Conservation (phyloP, 1,140 invertebrate species). For the Drosophila aff. region DNA sequence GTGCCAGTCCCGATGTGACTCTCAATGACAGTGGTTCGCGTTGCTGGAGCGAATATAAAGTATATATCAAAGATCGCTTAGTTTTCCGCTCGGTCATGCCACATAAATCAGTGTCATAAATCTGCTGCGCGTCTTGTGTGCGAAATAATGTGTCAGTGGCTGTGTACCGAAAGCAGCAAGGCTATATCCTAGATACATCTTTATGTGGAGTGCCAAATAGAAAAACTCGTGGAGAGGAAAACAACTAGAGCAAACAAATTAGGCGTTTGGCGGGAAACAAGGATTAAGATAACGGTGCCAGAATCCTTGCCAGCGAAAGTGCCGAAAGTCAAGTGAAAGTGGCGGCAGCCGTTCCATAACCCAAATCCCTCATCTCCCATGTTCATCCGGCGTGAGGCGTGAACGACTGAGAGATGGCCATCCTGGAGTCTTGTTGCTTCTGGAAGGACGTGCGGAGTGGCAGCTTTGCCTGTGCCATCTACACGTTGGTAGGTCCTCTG, state of each 20-base stretch:
- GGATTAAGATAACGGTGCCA: conserved; percentile 42
- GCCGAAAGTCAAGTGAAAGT: conserved; percentile 71
- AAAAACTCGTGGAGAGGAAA: conserved; percentile 19
- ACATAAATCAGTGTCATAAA: conserved; percentile 81
- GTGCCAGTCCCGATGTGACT: conserved; percentile 65
- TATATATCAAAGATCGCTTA: neutral
- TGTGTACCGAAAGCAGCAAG: conserved; percentile 41
- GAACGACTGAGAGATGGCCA: conserved; percentile 87
- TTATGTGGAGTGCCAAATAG: conserved; percentile 22
- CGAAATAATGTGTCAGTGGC: conserved; percentile 67
- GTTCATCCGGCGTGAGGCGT: conserved; percentile 37
- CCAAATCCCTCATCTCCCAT: conserved; percentile 22
- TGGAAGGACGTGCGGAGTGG: conserved; percentile 92
- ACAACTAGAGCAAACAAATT: conserved; percentile 43
- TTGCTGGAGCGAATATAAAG: neutral
- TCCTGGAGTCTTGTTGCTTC: conserved; percentile 93
- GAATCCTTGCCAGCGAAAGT: conserved; percentile 43
- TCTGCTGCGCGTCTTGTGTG: conserved; percentile 63
- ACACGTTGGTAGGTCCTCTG: conserved; percentile 89
- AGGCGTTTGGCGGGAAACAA: conserved; percentile 47
- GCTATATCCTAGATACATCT: conserved; percentile 43
- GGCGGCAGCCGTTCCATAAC: conserved; percentile 62
- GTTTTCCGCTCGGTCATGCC: conserved; percentile 26
- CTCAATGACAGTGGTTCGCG: conserved; percentile 53
- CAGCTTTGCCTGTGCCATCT: conserved; percentile 91